Percentiles rank a stretch among this genome's conserved stretches.
phyloP scores from a whole-genome alignment of 2,797 vertebrate genomes.

The Aselliscus stoliczkanus region DNA sequence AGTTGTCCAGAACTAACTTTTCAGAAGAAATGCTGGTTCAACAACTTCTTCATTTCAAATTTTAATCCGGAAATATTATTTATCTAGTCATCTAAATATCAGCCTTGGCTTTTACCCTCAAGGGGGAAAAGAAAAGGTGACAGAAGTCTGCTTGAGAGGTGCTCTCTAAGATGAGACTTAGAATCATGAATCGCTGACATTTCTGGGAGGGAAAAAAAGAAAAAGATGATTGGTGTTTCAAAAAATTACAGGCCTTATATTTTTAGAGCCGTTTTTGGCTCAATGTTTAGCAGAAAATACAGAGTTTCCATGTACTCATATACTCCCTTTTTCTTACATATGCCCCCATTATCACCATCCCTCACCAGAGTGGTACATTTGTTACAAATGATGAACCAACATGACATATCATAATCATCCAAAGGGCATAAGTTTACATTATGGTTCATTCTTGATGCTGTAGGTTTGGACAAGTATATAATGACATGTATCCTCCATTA shows the following conservation, averaged over 20 bases:
- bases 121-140: background rate
- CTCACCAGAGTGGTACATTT: background rate
- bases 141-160: background rate
- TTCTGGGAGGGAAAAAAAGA: background rate
- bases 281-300: background rate
- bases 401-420: background rate
- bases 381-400: background rate
- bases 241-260: background rate
- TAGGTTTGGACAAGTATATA: background rate
- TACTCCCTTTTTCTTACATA: no score
- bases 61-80: conserved; percentile 43
- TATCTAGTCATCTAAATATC: background rate
- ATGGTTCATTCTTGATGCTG: background rate
- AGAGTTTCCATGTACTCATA: background rate
- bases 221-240: background rate
- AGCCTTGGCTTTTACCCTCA: conserved; percentile 2
- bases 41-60: background rate
- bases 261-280: background rate
- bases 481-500: background rate
- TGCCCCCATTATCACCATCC: background rate
- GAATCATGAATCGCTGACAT: background rate
- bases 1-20: background rate
- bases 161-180: background rate
- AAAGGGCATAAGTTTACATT: background rate
- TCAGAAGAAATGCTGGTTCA: background rate